A percentile compares a stretch with the other conserved stretches of the same genome.
Conservation (phyloP, 2,113 vertebrate species). For the Gila orcuttii region DNA sequence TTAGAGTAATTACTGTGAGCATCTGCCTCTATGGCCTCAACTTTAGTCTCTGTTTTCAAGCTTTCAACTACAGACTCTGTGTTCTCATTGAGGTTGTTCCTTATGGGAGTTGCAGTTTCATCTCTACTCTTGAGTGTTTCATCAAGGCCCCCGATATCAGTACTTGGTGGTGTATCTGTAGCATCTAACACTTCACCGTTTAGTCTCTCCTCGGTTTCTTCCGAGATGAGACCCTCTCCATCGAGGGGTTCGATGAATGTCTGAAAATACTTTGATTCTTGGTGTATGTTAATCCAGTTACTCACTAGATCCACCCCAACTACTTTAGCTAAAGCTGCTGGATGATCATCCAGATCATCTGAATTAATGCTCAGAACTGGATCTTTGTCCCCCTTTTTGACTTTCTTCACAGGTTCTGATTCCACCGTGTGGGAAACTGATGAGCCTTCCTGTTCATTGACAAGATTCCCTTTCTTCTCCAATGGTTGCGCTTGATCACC, state of each 20-base stretch:
- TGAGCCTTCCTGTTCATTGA: slow-evolving; percentile 61
- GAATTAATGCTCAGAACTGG: slow-evolving; percentile 15
- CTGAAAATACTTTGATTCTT: slow-evolving; percentile 71
- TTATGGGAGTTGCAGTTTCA: background rate
- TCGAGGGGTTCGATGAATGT: slow-evolving; percentile 74
- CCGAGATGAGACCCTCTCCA: slow-evolving; percentile 54
- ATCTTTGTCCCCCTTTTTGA: slow-evolving; percentile 30
- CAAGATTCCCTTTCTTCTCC: slow-evolving; percentile 30
- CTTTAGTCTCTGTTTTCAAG: slow-evolving; percentile 37
- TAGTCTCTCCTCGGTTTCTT: background rate
- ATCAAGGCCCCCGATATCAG: slow-evolving; percentile 36
- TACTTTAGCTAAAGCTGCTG: slow-evolving; percentile 42
- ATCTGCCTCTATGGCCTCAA: slow-evolving; percentile 41
- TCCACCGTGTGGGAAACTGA: slow-evolving; percentile 60
- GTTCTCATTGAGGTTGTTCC: background rate
- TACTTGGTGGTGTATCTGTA: slow-evolving; percentile 13
- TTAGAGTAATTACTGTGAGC: slow-evolving; percentile 30
- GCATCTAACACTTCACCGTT: background rate
- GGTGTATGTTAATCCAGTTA: slow-evolving; percentile 75
- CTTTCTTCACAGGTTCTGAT: background rate
- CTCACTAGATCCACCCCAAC: slow-evolving; percentile 69
- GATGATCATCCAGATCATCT: slow-evolving; percentile 35
- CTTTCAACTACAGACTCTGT: slow-evolving; percentile 23
- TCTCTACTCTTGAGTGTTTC: slow-evolving; percentile 25
- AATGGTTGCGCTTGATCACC: slow-evolving; percentile 60